phyloP scores from a whole-genome alignment of 1,140 invertebrate genomes.

The Bicyclus anynana region DNA sequence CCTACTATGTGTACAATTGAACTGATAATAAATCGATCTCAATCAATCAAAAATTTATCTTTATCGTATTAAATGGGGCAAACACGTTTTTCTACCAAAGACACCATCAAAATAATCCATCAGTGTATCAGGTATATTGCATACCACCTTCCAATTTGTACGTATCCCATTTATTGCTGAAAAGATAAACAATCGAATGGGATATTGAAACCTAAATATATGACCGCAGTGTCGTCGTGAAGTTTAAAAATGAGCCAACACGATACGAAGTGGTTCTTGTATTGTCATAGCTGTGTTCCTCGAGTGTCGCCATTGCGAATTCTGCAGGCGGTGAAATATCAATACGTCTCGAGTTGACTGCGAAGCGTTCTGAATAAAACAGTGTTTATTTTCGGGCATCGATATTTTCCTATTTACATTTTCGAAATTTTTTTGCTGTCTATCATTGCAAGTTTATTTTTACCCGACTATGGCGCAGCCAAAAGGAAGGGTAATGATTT shows the following conservation, averaged over 20 bases:
- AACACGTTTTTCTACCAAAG: no score
- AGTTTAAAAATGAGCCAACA: slow-evolving; percentile 23
- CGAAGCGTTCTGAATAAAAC: slow-evolving; percentile 23
- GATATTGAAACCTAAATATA: slow-evolving; percentile 4
- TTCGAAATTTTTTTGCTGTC: background rate
- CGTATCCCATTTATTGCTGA: background rate
- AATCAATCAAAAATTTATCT: no score
- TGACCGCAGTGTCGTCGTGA: slow-evolving; percentile 1
- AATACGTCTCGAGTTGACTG: slow-evolving; percentile 28
- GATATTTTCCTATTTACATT: slow-evolving; percentile 19
- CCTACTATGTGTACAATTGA: no score
- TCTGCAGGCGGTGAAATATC: slow-evolving; percentile 27
- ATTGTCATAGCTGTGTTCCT: slow-evolving; percentile 25
- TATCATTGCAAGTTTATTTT: background rate
- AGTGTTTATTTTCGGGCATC: slow-evolving; percentile 13
- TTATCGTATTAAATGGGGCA: no score
- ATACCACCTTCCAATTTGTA: background rate
- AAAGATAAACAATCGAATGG: slow-evolving; percentile 5
- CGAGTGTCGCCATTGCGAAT: slow-evolving; percentile 21
- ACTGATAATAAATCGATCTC: no score
- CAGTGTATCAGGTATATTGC: no score
- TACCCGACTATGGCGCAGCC: no score
- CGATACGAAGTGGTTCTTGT: slow-evolving; percentile 15
- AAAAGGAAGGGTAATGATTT: no score
- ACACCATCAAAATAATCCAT: no score